Conservation (phyloP, 2,888 invertebrate genomes). For the Sesamia inferens region DNA sequence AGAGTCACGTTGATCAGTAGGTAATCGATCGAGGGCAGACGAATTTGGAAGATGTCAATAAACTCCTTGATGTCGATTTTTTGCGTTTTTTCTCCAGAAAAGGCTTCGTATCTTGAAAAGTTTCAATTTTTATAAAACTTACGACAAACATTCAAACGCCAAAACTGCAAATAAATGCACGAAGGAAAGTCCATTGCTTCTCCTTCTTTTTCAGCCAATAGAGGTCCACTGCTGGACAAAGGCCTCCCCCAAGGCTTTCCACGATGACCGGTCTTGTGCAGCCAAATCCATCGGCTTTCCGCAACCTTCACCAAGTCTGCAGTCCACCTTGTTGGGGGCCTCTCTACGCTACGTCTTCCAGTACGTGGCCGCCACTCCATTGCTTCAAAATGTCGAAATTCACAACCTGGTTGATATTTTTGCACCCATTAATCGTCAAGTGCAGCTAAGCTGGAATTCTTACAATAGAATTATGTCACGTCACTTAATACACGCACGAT, state of each 20-base stretch:
- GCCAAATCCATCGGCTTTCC: too few relatives aligned
- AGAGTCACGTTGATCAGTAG: conserved; percentile 24
- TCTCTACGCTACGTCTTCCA: too few relatives aligned
- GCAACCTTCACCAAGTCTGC: too few relatives aligned
- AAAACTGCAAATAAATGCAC: too few relatives aligned
- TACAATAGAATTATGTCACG: conserved; percentile 74
- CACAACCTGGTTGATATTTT: neutral
- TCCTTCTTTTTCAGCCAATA: too few relatives aligned
- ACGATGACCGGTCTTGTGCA: too few relatives aligned
- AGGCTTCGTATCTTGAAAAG: conserved; percentile 11
- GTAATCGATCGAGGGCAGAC: neutral
- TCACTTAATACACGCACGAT: conserved; percentile 71
- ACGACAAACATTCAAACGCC: neutral
- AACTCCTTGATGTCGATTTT: neutral
- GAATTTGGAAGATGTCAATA: neutral
- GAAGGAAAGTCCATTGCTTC: too few relatives aligned
- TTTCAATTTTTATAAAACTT: conserved; percentile 13
- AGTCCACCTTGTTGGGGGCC: too few relatives aligned
- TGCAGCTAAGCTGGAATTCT: conserved; percentile 62
- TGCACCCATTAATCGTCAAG: neutral
- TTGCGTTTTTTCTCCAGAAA: neutral
- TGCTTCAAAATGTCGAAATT: neutral
- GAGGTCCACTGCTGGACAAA: too few relatives aligned
- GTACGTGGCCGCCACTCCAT: too few relatives aligned
- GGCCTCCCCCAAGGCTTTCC: too few relatives aligned